phyloP scores from a whole-genome alignment of 2,888 invertebrate genomes.

The Trypoxylon attenuatum region DNA sequence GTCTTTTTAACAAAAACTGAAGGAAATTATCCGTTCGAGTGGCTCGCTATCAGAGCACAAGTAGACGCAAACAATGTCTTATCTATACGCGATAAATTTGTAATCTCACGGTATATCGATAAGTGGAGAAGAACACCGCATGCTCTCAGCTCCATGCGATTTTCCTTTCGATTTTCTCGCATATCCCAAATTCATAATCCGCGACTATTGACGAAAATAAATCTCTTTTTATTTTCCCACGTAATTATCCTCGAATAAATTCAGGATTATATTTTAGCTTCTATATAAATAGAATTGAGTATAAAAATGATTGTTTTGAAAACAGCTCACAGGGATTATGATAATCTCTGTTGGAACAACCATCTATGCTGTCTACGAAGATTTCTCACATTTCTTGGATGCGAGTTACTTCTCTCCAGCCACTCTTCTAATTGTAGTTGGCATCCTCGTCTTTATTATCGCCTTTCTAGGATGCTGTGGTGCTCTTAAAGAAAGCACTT shows the following conservation, averaged over 20 bases:
- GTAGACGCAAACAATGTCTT: constrained; percentile 7
- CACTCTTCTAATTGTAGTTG: constrained; percentile 84
- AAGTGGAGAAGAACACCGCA: constrained; percentile 3
- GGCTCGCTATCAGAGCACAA: neutral
- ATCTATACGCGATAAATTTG: constrained; percentile 19
- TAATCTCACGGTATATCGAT: constrained; percentile 20
- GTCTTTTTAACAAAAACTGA: no score
- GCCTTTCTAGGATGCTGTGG: constrained; percentile 88
- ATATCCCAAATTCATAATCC: no score
- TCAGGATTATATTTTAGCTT: no score
- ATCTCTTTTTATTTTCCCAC: no score
- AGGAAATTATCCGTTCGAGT: neutral
- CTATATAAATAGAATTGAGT: neutral
- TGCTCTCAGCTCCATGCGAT: neutral
- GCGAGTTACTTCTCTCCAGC: constrained; percentile 83
- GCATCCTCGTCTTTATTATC: constrained; percentile 85
- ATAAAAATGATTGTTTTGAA: neutral
- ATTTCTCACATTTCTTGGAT: constrained; percentile 79
- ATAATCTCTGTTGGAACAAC: constrained; percentile 82
- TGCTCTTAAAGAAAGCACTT: constrained; percentile 86
- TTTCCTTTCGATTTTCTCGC: no score
- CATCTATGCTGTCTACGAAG: constrained; percentile 77
- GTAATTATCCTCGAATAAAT: no score
- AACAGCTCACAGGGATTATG: constrained; percentile 81
- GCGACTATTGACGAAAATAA: no score